phyloP scores from a whole-genome alignment of 2,888 invertebrate genomes.

The Teinopalpus imperialis region DNA sequence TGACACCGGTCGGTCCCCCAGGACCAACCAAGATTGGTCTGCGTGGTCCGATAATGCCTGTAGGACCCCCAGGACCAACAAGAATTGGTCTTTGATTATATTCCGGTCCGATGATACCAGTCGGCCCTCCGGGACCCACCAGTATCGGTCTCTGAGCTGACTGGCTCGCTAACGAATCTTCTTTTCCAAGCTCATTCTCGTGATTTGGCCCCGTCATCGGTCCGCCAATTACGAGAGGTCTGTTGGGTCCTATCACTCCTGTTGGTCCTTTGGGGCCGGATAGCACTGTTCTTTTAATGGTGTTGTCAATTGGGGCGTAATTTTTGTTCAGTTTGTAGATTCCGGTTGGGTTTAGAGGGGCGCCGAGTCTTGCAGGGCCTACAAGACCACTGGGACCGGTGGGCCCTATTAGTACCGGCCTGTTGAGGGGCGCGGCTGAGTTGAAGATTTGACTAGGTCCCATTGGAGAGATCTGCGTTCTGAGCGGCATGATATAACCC shows the following conservation, averaged over 20 bases:
- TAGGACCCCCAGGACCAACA: conserved; percentile 68
- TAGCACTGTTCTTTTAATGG: conserved; percentile 42
- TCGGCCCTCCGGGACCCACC: conserved; percentile 74
- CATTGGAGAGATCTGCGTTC: conserved; percentile 19
- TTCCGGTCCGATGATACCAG: conserved; percentile 59
- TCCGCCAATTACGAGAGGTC: too few species aligned
- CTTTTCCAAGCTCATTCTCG: neutral
- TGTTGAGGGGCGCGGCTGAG: neutral
- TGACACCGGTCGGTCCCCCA: conserved; percentile 63
- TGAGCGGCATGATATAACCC: conserved; percentile 5
- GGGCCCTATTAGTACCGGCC: conserved; percentile 35
- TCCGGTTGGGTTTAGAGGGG: too few species aligned
- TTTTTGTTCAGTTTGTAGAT: conserved; percentile 17
- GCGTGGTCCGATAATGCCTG: conserved; percentile 37
- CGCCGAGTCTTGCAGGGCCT: conserved; percentile 77
- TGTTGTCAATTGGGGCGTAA: conserved; percentile 27
- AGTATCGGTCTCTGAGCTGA: conserved; percentile 47
- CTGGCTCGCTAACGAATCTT: conserved; percentile 29
- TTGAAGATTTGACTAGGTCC: too few species aligned
- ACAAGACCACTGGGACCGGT: conserved; percentile 57
- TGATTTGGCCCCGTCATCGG: conserved; percentile 24
- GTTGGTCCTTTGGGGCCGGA: conserved; percentile 60
- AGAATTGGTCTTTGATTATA: conserved; percentile 39
- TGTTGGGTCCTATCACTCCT: conserved; percentile 36
- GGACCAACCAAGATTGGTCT: conserved; percentile 75